These are phyloP conservation scores for Prionailurus viverrinus DNA, from an alignment of 2,113 vertebrate genomes.

Conservation along the genomic window DNA sequence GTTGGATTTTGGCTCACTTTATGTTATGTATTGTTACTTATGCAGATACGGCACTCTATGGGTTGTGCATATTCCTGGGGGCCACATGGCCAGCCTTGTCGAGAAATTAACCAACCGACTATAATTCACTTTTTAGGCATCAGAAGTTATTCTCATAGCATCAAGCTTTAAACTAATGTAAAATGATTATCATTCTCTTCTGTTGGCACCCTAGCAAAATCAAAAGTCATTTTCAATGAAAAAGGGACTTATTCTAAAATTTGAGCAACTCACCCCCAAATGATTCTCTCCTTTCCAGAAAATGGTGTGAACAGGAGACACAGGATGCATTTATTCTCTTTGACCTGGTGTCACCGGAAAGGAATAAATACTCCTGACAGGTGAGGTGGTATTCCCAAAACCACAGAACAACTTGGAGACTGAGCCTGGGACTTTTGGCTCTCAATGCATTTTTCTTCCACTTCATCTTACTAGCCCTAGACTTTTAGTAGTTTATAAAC, in stretches of 20 bases:
- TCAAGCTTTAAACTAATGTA: neutral
- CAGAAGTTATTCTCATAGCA: neutral
- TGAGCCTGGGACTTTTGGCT: neutral
- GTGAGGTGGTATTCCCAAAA: neutral
- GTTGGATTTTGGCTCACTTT: neutral
- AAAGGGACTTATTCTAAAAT: neutral
- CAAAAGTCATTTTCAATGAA: neutral
- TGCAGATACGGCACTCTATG: neutral
- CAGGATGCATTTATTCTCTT: neutral
- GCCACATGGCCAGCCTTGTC: neutral
- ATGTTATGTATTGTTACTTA: neutral
- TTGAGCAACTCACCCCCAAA: neutral
- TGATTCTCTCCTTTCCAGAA: neutral
- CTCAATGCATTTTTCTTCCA: neutral
- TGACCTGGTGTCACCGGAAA: neutral
- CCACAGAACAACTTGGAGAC: neutral
- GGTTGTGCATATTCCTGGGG: neutral
- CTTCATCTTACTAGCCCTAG: neutral
- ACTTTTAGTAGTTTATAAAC: neutral
- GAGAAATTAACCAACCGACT: neutral
- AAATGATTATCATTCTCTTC: neutral
- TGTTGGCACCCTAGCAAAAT: neutral
- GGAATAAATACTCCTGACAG: neutral
- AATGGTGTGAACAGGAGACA: neutral
- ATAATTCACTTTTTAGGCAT: neutral